A percentile compares a stretch with the other conserved stretches of the same genome.
These are phyloP conservation scores for Anneissia japonica DNA, from an alignment of 35 echinoderm and acorn worm species.

Conservation along the genomic window DNA sequence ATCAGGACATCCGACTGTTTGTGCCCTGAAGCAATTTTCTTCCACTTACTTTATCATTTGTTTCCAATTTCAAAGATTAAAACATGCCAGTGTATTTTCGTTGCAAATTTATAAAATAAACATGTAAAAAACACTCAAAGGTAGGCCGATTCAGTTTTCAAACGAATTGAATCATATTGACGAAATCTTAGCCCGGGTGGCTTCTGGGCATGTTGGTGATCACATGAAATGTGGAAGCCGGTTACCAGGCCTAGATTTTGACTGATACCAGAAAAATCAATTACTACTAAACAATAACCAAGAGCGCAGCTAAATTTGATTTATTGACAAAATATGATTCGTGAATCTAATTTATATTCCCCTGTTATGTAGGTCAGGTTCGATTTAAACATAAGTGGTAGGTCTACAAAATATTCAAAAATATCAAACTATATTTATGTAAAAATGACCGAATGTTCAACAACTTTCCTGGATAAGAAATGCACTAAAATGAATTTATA, in stretches of 20 bases:
- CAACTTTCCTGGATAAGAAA: no score
- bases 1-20: not conserved
- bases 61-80: not conserved
- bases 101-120: slow-evolving; percentile 1
- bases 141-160: not conserved
- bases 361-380: no score
- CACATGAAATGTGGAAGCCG: not conserved
- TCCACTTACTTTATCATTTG: slow-evolving; percentile 1
- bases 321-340: no score
- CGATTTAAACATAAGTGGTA: no score
- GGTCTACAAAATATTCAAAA: no score
- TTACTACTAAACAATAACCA: not conserved
- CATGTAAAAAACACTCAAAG: not conserved
- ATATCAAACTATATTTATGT: no score
- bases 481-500: no score
- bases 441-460: no score
- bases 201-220: not conserved
- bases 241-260: not conserved
- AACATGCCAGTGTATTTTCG: not conserved
- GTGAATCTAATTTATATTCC: no score
- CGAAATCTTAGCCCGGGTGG: not conserved
- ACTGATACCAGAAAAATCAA: not conserved
- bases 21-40: not conserved
- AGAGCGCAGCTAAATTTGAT: no score
- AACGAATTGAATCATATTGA: not conserved